A percentile compares a stretch with the other conserved stretches of the same genome.
These are phyloP conservation scores for Sigmodon hispidus DNA, from an alignment of 2,113 vertebrate genomes.

Conservation along the genomic window DNA sequence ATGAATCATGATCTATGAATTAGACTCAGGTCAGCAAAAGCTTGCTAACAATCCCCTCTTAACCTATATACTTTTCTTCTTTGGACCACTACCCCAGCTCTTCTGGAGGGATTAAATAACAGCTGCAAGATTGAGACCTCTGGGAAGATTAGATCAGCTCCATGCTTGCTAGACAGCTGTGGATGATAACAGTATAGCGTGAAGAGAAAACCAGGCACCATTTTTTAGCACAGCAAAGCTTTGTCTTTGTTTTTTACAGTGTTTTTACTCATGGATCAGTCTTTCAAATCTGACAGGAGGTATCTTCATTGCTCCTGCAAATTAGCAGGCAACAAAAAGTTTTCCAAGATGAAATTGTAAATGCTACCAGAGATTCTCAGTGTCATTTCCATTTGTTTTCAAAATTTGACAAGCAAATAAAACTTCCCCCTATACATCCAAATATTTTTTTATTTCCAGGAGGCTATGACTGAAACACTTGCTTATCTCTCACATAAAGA, in stretches of 20 bases:
- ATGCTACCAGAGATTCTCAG: background rate
- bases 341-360: constrained; percentile 30
- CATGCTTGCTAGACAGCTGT: background rate
- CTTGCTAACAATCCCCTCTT: constrained; percentile 32
- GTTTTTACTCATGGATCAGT: background rate
- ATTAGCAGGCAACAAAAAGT: constrained; percentile 10
- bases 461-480: background rate
- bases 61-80: constrained; percentile 19
- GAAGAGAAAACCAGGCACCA: background rate
- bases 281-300: background rate
- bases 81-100: background rate
- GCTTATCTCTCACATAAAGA: constrained; percentile 24
- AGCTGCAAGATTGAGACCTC: background rate
- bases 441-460: background rate
- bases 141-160: background rate
- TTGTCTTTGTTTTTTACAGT: background rate
- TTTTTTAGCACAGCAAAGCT: constrained; percentile 9
- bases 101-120: background rate
- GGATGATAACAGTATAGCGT: background rate
- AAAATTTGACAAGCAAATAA: constrained; percentile 46
- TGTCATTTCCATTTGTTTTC: constrained; percentile 32
- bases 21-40: constrained; percentile 46
- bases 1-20: constrained; percentile 13
- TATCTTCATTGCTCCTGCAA: background rate
- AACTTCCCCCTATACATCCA: background rate